Evolutionary conservation across 2,113 vertebrate species (phyloP).

Genomic region (Equus quagga): DNA sequence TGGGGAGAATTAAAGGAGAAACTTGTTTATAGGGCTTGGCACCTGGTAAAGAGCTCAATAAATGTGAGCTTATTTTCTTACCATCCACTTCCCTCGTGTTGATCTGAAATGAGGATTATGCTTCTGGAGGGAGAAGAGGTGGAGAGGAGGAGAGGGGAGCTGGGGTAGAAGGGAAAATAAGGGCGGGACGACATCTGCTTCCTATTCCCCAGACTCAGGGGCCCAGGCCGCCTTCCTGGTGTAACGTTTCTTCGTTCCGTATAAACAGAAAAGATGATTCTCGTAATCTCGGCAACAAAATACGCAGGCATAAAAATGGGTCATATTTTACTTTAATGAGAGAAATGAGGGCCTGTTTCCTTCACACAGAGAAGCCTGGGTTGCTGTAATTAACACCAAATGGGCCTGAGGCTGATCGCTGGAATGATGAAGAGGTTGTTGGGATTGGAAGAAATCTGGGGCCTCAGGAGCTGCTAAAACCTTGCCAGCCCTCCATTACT

Average conservation of each 20-base stretch:
- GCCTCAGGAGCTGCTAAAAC: conserved; percentile 68
- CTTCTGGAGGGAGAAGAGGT: neutral
- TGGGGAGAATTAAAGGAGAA: conserved; percentile 13
- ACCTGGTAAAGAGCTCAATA: conserved; percentile 42
- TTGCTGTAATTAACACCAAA: conserved; percentile 86
- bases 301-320: conserved; percentile 83
- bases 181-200: conserved; percentile 89
- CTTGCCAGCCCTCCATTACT: neutral
- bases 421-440: conserved; percentile 75
- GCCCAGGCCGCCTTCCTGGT: conserved; percentile 73
- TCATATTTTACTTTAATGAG: conserved; percentile 89
- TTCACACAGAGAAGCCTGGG: conserved; percentile 80
- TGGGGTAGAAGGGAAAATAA: conserved; percentile 9
- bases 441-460: conserved; percentile 62
- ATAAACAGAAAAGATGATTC: conserved; percentile 86
- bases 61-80: neutral
- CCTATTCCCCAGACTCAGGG: conserved; percentile 86
- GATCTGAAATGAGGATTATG: neutral
- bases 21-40: conserved; percentile 63
- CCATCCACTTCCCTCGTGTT: neutral
- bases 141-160: neutral
- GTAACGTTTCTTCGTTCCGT: conserved; percentile 86
- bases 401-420: conserved; percentile 76
- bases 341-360: conserved; percentile 85
- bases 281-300: conserved; percentile 88